These are phyloP conservation scores for Drosophila mulleri DNA, from an alignment of 2,888 invertebrate genomes.

Conservation along the genomic window DNA sequence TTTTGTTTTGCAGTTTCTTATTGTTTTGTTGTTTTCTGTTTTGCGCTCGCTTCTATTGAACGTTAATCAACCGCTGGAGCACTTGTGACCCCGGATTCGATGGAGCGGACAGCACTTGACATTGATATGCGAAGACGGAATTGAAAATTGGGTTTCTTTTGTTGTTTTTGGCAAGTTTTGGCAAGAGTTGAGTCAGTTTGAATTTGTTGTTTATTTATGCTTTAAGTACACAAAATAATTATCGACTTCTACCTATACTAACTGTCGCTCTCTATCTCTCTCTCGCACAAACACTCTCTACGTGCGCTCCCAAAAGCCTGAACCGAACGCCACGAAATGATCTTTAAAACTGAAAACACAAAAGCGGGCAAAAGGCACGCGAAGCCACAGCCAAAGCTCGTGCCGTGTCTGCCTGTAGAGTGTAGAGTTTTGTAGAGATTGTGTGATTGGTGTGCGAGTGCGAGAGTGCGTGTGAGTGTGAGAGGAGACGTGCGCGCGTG, in stretches of 20 bases:
- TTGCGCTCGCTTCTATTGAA: slow-evolving; percentile 55
- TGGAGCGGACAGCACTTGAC: slow-evolving; percentile 56
- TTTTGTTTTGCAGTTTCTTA: slow-evolving; percentile 28
- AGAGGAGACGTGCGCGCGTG: slow-evolving; percentile 3
- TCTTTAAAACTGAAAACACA: slow-evolving; percentile 72
- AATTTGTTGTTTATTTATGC: slow-evolving; percentile 43
- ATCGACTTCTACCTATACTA: slow-evolving; percentile 25
- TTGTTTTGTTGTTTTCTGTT: slow-evolving; percentile 37
- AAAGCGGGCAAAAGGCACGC: slow-evolving; percentile 30
- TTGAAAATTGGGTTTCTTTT: slow-evolving; percentile 14
- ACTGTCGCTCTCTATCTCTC: slow-evolving; percentile 4
- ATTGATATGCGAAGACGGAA: slow-evolving; percentile 59
- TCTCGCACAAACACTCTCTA: background rate
- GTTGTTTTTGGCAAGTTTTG: background rate
- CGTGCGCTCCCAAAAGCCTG: background rate
- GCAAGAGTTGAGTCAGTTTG: slow-evolving; percentile 26
- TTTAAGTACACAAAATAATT: slow-evolving; percentile 67
- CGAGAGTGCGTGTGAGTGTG: background rate
- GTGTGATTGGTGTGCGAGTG: slow-evolving; percentile 8
- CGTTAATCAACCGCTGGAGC: slow-evolving; percentile 68
- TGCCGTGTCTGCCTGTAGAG: background rate
- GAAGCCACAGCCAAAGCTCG: slow-evolving; percentile 64
- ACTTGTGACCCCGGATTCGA: slow-evolving; percentile 73
- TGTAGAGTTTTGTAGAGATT: slow-evolving; percentile 19
- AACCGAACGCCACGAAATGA: slow-evolving; percentile 59